Base-by-base conservation (phyloP, 2,113 vertebrate species). In the Phoxinus phoxinus region DNA sequence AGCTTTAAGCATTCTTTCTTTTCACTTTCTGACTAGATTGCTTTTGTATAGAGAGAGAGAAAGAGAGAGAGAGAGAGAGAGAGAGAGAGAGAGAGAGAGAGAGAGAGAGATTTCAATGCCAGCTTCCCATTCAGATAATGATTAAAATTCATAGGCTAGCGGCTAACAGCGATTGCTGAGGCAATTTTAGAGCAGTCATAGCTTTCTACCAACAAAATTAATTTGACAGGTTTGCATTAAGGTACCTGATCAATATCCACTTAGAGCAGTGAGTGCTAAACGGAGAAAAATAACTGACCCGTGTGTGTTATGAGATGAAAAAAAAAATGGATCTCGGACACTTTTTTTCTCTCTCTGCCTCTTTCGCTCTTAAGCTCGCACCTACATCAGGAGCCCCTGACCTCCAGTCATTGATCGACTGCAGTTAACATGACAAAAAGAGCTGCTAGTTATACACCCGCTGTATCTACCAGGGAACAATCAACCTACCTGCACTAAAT, bases 141-240 rank as follows among this genome's bases (percentile, higher is more conserved):
- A 97, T 98, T 97, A 97, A 97, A 98, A 99, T 98, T 96, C 97
- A 98, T 97, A 96, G 96, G 95, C 95, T 96, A 93, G 94, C 65
- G 92, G 94, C 93, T 93, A 78, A 58, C 82, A 94, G 15, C 72
- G 72, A 88, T 77, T 85, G 83, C 88, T 56, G 83, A 83, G 87
- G 97, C 97, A 98, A 98, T 99, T 97, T 97, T 93, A 94, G 94
- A 96, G 94, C 96, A 97, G 97, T 97, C 97, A 97, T 96, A 96
- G 96, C 95, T 96, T 94, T 96, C 96, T 96, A 91, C 95, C 96
- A 96, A 96, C 97, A 98, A 99, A 99, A 99, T 99, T 99, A 99
- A 99, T 99, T 99, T 99, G 98, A 99, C 98, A 98, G 97, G 96
- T 99, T 98, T 99, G 97, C 97, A 99, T 99, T 99, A 98, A 98